Base-by-base conservation (phyloP, 2,797 vertebrate species). In the Natrix natrix region DNA sequence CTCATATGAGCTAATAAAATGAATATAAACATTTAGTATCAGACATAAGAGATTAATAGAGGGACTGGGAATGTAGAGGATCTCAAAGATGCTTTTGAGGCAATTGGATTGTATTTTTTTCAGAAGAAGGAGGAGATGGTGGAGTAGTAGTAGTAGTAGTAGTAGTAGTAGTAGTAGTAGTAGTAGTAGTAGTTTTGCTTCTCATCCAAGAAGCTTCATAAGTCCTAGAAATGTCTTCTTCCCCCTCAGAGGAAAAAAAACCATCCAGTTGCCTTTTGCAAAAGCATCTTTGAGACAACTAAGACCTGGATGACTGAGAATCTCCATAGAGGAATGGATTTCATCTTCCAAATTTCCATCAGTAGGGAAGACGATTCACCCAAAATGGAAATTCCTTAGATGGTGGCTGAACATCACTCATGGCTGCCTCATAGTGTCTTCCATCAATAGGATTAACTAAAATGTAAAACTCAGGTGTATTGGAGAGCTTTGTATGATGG, bases 131-230 rank as follows among this genome's bases (percentile, higher is more conserved):
- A 60, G 20, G 20, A 14, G 48, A 4, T 52, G 48, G 48, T 52
- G 48, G 0, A 56, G 56, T 2, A 56, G 14, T 0, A 57, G 56
- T 1, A 5, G 16, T 2, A 56, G 55, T 0, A 5, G 16, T 2
- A 56, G 55, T 0, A 20, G 57, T 0, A 57, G 56, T 1, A 57
- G 56, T 4, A 57, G 56, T 0, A 20, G 16, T 3, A 56, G 56
- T 2, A 56, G 14, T 0, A 57, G 56, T 1, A 5, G 16, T 2
- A 56, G 13, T 0, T 63, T 63, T 63, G 60, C 24, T 63, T 28
- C 60, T 28, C 10, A 26, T 10, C 60, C 60, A 61, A 61, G 60
- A 61, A 52, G 48, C 48, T 52, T 52, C 48, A 52, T 52, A 52
- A 52, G 48, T 52, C 48, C 48, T 52, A 52, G 48, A 52, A 5